Conservation (phyloP, 2,113 vertebrate species). For the Phyllostomus discolor region DNA sequence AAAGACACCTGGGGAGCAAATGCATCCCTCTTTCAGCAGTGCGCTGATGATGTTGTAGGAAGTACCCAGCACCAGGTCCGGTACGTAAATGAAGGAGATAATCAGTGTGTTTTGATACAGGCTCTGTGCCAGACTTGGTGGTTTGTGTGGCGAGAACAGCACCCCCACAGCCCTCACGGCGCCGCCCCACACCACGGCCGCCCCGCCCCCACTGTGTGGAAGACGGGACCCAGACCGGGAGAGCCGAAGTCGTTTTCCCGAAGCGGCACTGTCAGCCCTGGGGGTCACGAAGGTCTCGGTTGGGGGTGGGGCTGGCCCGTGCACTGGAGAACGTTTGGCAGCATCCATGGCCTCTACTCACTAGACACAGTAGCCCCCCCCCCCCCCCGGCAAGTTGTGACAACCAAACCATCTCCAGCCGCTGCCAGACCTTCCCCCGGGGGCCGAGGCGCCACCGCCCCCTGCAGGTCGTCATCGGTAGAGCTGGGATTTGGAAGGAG, state of each 20-base stretch:
- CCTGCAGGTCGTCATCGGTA: not conserved
- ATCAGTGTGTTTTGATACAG: not conserved
- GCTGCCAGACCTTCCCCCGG: not conserved
- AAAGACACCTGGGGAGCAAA: not conserved
- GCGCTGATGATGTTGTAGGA: not conserved
- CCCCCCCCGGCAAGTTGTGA: not conserved
- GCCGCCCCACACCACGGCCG: too few species aligned
- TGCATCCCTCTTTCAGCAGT: not conserved
- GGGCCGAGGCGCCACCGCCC: not conserved
- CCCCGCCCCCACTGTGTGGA: fast-evolving
- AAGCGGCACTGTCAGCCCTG: not conserved
- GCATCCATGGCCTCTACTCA: not conserved
- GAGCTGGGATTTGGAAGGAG: not conserved
- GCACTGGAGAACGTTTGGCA: too few species aligned
- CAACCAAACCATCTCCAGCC: not conserved
- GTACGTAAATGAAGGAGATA: not conserved
- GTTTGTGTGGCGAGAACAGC: fast-evolving
- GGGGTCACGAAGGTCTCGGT: not conserved
- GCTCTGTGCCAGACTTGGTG: fast-evolving
- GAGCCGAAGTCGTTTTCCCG: not conserved
- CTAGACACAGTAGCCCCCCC: not conserved
- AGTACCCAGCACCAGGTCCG: not conserved
- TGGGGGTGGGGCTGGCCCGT: too few species aligned
- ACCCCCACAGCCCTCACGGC: fast-evolving
- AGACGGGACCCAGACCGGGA: not conserved